Evolutionary conservation across 2,113 vertebrate species (phyloP), one percentile per base, ranked within the genome.

Genomic region (Percopsis transmontana): DNA sequence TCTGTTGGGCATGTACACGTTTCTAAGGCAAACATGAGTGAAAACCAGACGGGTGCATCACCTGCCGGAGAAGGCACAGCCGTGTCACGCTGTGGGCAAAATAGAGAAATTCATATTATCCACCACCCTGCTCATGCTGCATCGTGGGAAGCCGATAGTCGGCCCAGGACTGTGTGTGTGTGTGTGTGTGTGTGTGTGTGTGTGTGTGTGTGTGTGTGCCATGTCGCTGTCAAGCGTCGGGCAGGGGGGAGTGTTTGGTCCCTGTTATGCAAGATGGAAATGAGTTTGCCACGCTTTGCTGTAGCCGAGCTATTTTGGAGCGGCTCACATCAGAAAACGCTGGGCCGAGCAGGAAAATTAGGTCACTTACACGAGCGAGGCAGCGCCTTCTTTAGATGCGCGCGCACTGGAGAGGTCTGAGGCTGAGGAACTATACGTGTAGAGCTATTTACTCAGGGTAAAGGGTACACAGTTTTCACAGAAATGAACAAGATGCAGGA

Each of bases 261-360:
- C 76, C 78, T 86, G 88, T 91, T 90, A 90, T 86, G 89, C 87
- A 90, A 91, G 89, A 91, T 90, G 91, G 88, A 91, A 91, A 90
- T 88, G 82, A 90, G 87, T 87, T 85, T 86, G 83, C 84, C 84
- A 84, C 74, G 80, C 83, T 89, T 88, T 86, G 84, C 88, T 87
- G 84, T 89, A 81, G 86, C 65, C 61, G 82, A 79, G 88, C 86
- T 92, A 91, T 91, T 92, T 89, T 89, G 85, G 81, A 91, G 84
- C 72, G 51, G 79, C 84, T 87, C 79, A 82, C 83, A 85, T 88
- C 76, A 68, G 81, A 86, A 90, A 89, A 85, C 45, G 81, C 79
- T 83, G 88, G 88, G 87, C 77, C 76, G 86, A 70, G 83, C 86
- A 81, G 72, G 77, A 86, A 88, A 93, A 93, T 80, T 88, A 89